These are phyloP conservation scores for Limnothrissa miodon DNA, from an alignment of 2,113 vertebrate genomes.

Conservation along the genomic window DNA sequence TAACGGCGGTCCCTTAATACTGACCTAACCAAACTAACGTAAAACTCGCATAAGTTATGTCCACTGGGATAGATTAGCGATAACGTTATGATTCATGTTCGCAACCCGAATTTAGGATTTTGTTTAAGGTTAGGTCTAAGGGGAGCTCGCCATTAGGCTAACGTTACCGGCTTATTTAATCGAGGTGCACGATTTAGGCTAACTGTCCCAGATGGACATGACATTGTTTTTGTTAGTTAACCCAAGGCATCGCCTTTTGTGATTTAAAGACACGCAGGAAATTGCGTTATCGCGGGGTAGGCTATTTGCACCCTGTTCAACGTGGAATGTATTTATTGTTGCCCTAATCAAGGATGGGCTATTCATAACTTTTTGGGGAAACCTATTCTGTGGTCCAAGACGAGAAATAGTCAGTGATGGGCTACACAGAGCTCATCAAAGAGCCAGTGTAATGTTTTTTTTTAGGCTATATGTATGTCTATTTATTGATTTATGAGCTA, in stretches of 20 bases:
- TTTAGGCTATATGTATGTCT: no score
- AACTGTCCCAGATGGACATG: neutral
- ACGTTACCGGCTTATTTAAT: neutral
- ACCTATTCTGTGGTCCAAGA: neutral
- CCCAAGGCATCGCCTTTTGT: neutral
- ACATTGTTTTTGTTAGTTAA: neutral
- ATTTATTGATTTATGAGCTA: no score
- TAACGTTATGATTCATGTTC: neutral
- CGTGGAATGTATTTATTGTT: no score
- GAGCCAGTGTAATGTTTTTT: neutral
- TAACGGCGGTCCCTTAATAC: neutral
- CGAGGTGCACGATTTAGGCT: neutral
- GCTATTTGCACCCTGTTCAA: neutral
- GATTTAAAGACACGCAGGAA: neutral
- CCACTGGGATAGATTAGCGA: neutral
- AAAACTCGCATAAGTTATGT: neutral
- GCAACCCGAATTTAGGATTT: neutral
- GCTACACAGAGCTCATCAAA: neutral
- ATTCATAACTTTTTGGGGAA: neutral
- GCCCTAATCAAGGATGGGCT: no score
- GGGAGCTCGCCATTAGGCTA: neutral
- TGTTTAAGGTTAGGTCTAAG: neutral
- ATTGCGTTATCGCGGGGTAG: neutral
- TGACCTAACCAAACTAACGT: no score
- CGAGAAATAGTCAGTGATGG: neutral